Evolutionary conservation across 53 echinoderm and acorn worm genomes (phyloP).

Genomic region (Arbacia lixula): DNA sequence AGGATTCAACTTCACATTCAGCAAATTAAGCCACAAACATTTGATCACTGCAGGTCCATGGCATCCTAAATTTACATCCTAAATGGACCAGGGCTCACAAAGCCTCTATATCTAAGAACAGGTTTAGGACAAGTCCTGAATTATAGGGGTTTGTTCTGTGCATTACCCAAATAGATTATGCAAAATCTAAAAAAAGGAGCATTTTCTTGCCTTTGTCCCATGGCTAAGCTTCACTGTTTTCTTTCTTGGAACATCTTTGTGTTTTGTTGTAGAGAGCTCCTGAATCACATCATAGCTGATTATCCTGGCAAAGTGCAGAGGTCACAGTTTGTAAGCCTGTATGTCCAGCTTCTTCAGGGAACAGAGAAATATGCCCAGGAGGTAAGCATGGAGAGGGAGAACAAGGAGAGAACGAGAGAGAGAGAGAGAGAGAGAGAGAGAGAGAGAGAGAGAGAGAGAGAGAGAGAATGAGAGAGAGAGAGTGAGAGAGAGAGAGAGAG

Average conservation of each 20-base stretch:
- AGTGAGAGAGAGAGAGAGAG: too few species aligned
- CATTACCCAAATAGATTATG: too few species aligned
- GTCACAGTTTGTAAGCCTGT: slow-evolving; percentile 4
- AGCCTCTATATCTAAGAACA: too few species aligned
- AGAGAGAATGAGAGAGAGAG: neutral
- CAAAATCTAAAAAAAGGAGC: too few species aligned
- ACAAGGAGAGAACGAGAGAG: neutral
- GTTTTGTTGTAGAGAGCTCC: slow-evolving; percentile 1
- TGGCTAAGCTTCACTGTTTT: neutral
- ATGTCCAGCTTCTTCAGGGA: slow-evolving; percentile 18
- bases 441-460: neutral
- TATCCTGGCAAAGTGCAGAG: slow-evolving; percentile 2
- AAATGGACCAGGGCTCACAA: too few species aligned
- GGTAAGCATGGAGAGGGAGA: slow-evolving; percentile 13
- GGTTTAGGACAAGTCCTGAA: too few species aligned
- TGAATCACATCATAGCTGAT: neutral
- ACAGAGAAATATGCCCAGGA: slow-evolving; percentile 54
- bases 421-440: neutral
- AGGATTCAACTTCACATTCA: too few species aligned
- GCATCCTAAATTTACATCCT: too few species aligned
- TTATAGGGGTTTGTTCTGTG: too few species aligned
- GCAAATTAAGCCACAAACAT: too few species aligned
- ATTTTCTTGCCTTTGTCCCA: neutral
- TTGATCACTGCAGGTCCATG: too few species aligned
- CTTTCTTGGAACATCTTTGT: too few species aligned